A percentile compares a stretch with the other conserved stretches of the same genome.
Evolutionary conservation across 2,797 vertebrate species (phyloP).

Genomic region (Girardinus metallicus): DNA sequence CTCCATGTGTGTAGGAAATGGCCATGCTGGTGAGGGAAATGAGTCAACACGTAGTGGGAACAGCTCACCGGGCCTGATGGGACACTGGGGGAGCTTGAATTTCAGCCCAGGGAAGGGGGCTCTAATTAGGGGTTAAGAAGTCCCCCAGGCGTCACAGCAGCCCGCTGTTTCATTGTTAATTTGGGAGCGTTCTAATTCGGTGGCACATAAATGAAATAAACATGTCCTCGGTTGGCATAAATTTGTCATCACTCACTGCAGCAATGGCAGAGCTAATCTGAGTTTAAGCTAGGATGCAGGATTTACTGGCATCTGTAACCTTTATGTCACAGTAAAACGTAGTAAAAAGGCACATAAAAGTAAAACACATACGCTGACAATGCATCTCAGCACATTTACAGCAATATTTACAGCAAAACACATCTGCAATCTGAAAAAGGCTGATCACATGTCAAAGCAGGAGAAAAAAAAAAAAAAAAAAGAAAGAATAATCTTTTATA

Average conservation of each 20-base stretch:
- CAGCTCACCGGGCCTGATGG: conserved; percentile 87
- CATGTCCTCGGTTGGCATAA: conserved; percentile 65
- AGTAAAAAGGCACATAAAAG: conserved; percentile 29
- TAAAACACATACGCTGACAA: conserved; percentile 19
- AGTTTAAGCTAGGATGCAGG: conserved; percentile 31
- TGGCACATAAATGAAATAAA: conserved; percentile 76
- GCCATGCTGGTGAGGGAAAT: conserved; percentile 92
- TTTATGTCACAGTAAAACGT: conserved; percentile 21
- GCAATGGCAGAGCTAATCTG: conserved; percentile 37
- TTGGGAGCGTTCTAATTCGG: conserved; percentile 80
- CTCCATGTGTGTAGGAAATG: conserved; percentile 91
- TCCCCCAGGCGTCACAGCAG: conserved; percentile 88
- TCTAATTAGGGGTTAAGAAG: conserved; percentile 97
- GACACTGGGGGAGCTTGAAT: conserved; percentile 86
- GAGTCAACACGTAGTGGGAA: conserved; percentile 89
- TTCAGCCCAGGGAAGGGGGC: conserved; percentile 89
- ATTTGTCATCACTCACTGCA: conserved; percentile 60
- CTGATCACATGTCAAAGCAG: conserved; percentile 9
- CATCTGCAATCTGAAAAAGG: conserved; percentile 23
- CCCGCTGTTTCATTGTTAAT: conserved; percentile 86
- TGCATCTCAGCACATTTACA: not conserved
- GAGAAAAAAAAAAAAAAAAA: not conserved
- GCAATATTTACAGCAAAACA: conserved; percentile 17
- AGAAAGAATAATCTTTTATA: not conserved
- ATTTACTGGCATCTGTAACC: conserved; percentile 27